Percentiles rank a stretch among this genome's conserved stretches.
Evolutionary conservation across 1,140 invertebrate species (phyloP).

Genomic region (Acromyrmex echinatior): DNA sequence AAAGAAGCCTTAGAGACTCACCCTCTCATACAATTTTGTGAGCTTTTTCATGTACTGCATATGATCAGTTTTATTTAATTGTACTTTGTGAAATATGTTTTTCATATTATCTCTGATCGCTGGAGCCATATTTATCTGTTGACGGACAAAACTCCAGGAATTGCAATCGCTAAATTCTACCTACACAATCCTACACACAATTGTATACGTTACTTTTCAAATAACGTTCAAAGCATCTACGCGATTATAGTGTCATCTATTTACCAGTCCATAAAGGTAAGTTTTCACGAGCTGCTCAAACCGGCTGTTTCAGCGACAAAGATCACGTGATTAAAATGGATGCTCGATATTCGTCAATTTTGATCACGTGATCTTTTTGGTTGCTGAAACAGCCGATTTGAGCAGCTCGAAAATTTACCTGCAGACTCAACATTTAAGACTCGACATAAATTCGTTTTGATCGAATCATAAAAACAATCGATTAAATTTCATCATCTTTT

Average conservation of each 20-base stretch:
- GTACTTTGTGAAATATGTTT: slow-evolving; percentile 88
- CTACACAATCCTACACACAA: no score
- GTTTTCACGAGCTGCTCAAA: no score
- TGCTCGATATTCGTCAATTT: no score
- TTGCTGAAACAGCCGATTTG: no score
- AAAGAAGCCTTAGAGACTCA: slow-evolving; percentile 68
- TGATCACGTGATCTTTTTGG: no score
- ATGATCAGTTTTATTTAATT: slow-evolving; percentile 88
- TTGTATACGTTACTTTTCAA: slow-evolving; percentile 22
- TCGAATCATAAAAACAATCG: not conserved
- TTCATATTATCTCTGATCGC: slow-evolving; percentile 52
- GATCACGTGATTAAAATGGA: no score
- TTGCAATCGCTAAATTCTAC: no score
- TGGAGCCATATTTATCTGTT: slow-evolving; percentile 30
- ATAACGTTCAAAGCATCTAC: not conserved
- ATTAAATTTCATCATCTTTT: not conserved
- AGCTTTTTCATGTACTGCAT: slow-evolving; percentile 88
- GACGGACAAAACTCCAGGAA: no score
- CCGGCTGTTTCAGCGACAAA: no score
- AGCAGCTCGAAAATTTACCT: no score
- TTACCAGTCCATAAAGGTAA: no score
- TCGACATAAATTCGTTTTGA: not conserved
- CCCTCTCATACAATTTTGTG: slow-evolving; percentile 87
- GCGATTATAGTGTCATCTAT: not conserved
- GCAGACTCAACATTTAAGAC: not conserved